These are phyloP conservation scores for Cephus nigrinus DNA, from an alignment of 2,888 invertebrate genomes.

Conservation along the genomic window DNA sequence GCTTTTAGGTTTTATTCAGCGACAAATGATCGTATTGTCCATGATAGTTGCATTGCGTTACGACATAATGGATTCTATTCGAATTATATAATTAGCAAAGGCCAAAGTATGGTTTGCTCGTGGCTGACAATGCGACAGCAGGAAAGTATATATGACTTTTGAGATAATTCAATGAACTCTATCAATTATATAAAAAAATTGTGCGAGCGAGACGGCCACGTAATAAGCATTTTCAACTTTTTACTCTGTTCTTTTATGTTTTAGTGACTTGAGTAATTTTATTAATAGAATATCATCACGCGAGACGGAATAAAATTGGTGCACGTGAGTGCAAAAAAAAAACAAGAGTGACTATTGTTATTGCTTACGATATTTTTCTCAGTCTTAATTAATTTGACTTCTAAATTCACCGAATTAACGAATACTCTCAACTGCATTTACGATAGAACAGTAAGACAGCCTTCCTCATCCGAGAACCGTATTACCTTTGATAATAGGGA, in stretches of 20 bases:
- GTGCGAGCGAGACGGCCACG: background rate
- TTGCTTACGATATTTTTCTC: background rate
- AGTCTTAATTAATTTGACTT: background rate
- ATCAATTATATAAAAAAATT: background rate
- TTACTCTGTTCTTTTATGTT: background rate
- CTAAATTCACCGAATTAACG: background rate
- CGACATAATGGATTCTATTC: background rate
- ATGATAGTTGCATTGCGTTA: background rate
- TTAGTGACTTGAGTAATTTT: background rate
- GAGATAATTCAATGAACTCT: background rate
- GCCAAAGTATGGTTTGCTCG: background rate
- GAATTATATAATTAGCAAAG: background rate
- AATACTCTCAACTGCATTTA: background rate
- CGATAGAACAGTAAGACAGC: background rate
- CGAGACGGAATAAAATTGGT: background rate
- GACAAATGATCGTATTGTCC: background rate
- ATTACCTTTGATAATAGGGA: background rate
- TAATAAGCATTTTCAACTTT: background rate
- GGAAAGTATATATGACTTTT: background rate
- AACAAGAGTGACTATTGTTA: background rate
- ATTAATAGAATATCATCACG: background rate
- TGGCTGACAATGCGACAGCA: background rate
- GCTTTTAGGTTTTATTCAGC: conserved; percentile 23
- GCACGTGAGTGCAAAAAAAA: background rate
- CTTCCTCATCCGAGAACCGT: background rate